Evolutionary conservation across 2,113 vertebrate species (phyloP), one percentile per base, ranked within the genome.

Genomic region (Nematolebias whitei): DNA sequence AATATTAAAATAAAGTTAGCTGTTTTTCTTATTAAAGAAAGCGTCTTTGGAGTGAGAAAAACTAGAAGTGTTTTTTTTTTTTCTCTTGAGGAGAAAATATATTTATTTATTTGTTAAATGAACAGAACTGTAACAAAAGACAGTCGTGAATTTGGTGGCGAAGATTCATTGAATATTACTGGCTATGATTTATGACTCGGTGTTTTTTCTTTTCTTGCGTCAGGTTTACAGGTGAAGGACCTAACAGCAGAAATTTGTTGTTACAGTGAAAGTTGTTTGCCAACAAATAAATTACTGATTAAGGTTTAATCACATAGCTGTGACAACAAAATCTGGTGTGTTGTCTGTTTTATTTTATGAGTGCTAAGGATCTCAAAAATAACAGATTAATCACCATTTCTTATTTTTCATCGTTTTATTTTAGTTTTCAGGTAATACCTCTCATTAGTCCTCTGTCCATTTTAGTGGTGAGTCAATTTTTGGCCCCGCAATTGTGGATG

Each of bases 171-270:
- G n/a, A n/a, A n/a, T n/a, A n/a, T 88, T 87, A 84, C 79, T 55
- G 75, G 80, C 62, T 69, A 77, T 77, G 51, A 64, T 77, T 29
- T 92, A 78, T 93, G 90, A 82, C 84, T 94, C 96, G 95, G n/a
- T n/a, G n/a, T n/a, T n/a, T n/a, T n/a, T n/a, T n/a, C n/a, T 95
- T 95, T 94, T 93, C 97, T 95, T 55, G 48, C 95, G 94, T 83
- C 43, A 92, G 91, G 94, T 94, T 91, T 90, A 90, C 81, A 94
- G 91, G 90, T 93, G 90, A 94, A 94, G 93, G 93, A 94, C 93
- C 93, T 94, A 94, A 94, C 95, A 93, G 95, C 93, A 95, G 95
- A 96, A 96, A 95, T 95, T 95, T 96, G 95, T 96, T 98, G 96
- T 97, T 95, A 95, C 94, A 95, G 96, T 97, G 94, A 94, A 95